Evolutionary conservation across 1,140 invertebrate species (phyloP).

Genomic region (Heliconius nattereri): DNA sequence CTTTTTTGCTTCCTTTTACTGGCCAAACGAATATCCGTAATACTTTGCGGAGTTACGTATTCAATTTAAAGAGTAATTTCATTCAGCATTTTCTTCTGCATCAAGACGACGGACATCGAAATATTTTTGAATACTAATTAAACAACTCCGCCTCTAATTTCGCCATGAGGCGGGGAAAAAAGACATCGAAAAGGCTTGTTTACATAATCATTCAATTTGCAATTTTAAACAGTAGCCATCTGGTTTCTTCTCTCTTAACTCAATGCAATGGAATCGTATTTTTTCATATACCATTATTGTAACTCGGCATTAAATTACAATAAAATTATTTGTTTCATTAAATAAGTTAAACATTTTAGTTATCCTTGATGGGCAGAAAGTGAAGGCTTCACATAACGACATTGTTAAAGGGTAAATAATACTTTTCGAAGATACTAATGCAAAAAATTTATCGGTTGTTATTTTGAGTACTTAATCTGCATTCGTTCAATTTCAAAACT

Average conservation of each 20-base stretch:
- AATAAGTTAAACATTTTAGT: conserved; percentile 29
- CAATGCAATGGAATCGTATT: conserved; percentile 56
- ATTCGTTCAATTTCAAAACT: background rate
- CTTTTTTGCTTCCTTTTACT: background rate
- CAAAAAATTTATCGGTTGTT: background rate
- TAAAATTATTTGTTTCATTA: conserved; percentile 51
- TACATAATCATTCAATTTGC: conserved; percentile 78
- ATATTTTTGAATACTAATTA: conserved; percentile 72
- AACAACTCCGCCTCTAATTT: conserved; percentile 57
- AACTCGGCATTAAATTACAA: conserved; percentile 57
- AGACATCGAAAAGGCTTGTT: conserved; percentile 66
- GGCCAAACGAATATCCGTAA: background rate
- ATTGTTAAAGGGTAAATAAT: conserved; percentile 29
- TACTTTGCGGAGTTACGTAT: background rate
- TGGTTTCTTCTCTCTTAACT: conserved; percentile 74
- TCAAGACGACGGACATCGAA: conserved; percentile 49
- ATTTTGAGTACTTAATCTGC: background rate
- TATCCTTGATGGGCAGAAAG: conserved; percentile 15
- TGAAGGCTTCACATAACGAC: conserved; percentile 13
- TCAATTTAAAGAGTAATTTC: conserved; percentile 6
- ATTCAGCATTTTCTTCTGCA: conserved; percentile 36
- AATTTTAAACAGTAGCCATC: conserved; percentile 73
- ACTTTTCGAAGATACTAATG: background rate
- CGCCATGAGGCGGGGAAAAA: conserved; percentile 62
- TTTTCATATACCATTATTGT: conserved; percentile 50